Base-by-base conservation (phyloP, 2,888 invertebrate genomes). In the Mongoloraphidia duomilia region DNA sequence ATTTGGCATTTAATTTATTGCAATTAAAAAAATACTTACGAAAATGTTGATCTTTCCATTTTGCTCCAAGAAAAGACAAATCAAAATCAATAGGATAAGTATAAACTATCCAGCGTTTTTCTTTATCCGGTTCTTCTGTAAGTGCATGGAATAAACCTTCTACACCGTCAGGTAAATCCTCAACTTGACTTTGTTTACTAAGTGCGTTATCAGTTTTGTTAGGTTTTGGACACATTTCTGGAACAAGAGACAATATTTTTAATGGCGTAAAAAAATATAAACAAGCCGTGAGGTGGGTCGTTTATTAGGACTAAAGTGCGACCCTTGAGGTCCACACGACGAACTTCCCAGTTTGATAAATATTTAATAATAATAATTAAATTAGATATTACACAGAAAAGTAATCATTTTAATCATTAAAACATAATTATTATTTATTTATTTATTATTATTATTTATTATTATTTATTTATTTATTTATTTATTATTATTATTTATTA, bases 141-240 rank as follows among this genome's bases (percentile, higher is more conserved):
- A 93, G 72, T 1, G 84, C 87, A 56, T 81, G 76, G 62, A 94
- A 94, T 36, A 95, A 69, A 38, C 84, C 86, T 0, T 87, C 86
- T 37, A 90, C 79, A 17, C 88, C 84, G 54, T 90, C 89, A 13
- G 76, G 74, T 38, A 88, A 74, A 55, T 89, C 88, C 63, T 91
- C 92, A 2, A 93, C 86, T 58, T 91, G 84, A 13, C 91, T 92
- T 62, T 87, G 85, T 58, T 75, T 76, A 38, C 82, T 84, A 52
- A 89, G 66, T 12, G 80, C 79, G 48, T 81, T 83, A 55, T 79
- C 76, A 2, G 86, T 83, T 57, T 82, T 79, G 58, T 87, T 87
- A 4, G 85, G 84, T 61, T 86, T 85, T 0, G 91, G 90, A 63
- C 94, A 94, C 70, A 94, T 79, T 61, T 91, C 93, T 94, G 69